Evolutionary conservation across 2,888 invertebrate species (phyloP).

Genomic region (Rosalia funebris): DNA sequence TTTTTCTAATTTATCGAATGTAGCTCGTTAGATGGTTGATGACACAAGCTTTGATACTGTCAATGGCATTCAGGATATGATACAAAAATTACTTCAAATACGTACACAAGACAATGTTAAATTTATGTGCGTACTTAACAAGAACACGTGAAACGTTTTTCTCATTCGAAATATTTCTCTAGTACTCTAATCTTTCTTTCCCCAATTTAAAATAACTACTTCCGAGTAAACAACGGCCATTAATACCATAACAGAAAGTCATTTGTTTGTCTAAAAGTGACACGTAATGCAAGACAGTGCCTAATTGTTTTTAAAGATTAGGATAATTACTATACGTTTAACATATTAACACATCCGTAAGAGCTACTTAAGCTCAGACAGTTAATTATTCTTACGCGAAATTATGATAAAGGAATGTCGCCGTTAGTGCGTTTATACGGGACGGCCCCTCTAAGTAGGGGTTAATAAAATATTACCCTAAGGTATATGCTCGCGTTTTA

Average conservation of each 20-base stretch:
- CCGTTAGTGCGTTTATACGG: not conserved
- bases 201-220: too few relatives aligned
- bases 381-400: conserved; percentile 6
- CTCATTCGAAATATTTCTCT: too few relatives aligned
- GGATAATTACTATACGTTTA: conserved; percentile 35
- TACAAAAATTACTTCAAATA: too few relatives aligned
- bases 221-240: not conserved
- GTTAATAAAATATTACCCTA: not conserved
- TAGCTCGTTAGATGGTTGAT: too few relatives aligned
- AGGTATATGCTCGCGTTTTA: not conserved
- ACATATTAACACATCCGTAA: conserved; percentile 27
- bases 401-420: conserved; percentile 3
- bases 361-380: conserved; percentile 11
- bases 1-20: too few relatives aligned
- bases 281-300: conserved; percentile 8
- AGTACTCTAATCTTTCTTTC: too few relatives aligned
- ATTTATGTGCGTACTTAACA: too few relatives aligned
- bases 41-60: too few relatives aligned
- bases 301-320: conserved; percentile 37
- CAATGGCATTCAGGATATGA: too few relatives aligned
- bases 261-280: conserved; percentile 10
- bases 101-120: too few relatives aligned
- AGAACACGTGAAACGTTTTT: too few relatives aligned
- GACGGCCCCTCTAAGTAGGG: not conserved
- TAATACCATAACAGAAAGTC: not conserved